Evolutionary conservation across 1,140 invertebrate species (phyloP).

Genomic region (Vanessa atalanta): DNA sequence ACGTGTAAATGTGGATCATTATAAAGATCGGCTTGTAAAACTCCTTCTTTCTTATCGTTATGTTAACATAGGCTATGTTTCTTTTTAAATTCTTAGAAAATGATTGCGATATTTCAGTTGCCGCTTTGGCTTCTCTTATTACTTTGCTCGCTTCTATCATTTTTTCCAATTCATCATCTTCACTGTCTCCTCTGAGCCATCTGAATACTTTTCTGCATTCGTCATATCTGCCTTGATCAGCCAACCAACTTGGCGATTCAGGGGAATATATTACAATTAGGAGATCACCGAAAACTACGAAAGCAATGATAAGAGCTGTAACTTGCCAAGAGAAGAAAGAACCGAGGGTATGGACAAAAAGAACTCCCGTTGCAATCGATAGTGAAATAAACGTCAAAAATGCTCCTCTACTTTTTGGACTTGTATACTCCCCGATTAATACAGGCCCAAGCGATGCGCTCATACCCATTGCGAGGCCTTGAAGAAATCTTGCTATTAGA

Average conservation of each 20-base stretch:
- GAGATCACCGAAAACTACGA: constrained; percentile 71
- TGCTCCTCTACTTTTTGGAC: constrained; percentile 78
- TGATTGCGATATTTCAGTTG: constrained; percentile 30
- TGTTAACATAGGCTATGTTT: constrained; percentile 33
- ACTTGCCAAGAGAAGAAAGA: constrained; percentile 81
- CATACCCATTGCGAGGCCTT: constrained; percentile 46
- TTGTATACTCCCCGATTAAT: constrained; percentile 64
- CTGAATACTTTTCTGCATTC: constrained; percentile 72
- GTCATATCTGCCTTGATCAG: constrained; percentile 72
- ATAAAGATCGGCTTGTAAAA: constrained; percentile 65
- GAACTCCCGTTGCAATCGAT: constrained; percentile 76
- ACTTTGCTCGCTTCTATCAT: constrained; percentile 58
- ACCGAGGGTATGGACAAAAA: constrained; percentile 80
- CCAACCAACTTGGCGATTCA: constrained; percentile 87
- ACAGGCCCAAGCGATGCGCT: constrained; percentile 46
- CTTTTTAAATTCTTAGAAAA: constrained; percentile 37
- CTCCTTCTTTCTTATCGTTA: constrained; percentile 53
- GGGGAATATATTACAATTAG: constrained; percentile 79
- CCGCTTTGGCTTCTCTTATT: constrained; percentile 38
- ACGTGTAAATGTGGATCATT: constrained; percentile 62
- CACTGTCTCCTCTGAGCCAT: constrained; percentile 73
- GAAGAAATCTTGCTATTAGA: constrained; percentile 42
- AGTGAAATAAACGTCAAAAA: constrained; percentile 78
- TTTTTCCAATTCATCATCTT: constrained; percentile 61
- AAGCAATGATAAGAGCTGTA: constrained; percentile 74